phyloP scores from a whole-genome alignment of 2,888 invertebrate genomes.

The Drosophila fulvimacula region DNA sequence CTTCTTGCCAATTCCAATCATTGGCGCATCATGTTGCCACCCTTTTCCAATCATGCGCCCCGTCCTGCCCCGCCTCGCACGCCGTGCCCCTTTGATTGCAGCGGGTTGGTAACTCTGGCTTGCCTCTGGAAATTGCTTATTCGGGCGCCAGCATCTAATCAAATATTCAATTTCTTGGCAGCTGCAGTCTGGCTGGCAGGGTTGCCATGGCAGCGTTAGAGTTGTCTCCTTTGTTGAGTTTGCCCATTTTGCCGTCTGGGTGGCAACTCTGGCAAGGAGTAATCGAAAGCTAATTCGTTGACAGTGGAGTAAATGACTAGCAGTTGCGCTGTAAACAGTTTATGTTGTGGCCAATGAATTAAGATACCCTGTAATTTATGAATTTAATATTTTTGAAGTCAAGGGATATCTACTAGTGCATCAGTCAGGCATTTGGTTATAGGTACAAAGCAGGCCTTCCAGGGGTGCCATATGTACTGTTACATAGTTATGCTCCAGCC shows the following conservation, averaged over 20 bases:
- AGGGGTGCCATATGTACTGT: neutral
- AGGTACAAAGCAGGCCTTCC: no score
- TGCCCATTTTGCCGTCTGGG: neutral
- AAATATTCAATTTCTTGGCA: conserved; percentile 66
- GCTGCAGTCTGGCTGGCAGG: conserved; percentile 12
- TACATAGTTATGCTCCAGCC: neutral
- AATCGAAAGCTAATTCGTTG: conserved; percentile 24
- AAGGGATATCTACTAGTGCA: neutral
- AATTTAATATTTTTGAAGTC: no score
- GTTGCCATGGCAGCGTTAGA: conserved; percentile 5
- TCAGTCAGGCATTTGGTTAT: neutral
- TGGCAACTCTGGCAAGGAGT: conserved; percentile 38
- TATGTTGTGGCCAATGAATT: neutral
- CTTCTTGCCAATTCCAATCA: conserved; percentile 59
- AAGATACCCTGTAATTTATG: neutral
- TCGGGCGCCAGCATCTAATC: conserved; percentile 46
- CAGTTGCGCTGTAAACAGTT: neutral
- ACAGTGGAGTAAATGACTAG: neutral
- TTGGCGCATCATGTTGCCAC: conserved; percentile 44
- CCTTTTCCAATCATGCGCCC: conserved; percentile 14
- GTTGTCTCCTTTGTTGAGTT: neutral
- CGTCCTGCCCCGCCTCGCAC: no score
- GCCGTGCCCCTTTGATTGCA: neutral
- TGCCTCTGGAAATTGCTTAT: conserved; percentile 25
- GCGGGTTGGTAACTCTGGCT: neutral